These are phyloP conservation scores for Rhagonycha lutea DNA, from an alignment of 2,888 invertebrate species.

Conservation along the genomic window DNA sequence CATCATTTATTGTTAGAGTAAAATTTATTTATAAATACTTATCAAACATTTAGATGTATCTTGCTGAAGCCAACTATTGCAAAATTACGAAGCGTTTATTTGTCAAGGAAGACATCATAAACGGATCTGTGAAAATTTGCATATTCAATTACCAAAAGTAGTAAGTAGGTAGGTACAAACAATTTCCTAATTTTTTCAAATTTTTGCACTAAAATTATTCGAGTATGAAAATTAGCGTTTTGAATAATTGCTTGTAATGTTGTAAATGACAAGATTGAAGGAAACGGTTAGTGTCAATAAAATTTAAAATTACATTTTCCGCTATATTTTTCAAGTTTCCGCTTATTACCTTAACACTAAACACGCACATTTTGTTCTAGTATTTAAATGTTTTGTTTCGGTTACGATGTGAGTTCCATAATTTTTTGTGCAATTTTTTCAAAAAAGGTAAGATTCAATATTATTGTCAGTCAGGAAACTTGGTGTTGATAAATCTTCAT, in stretches of 20 bases:
- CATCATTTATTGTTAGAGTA: not conserved
- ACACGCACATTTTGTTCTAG: not conserved
- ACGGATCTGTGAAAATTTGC: not conserved
- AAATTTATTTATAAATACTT: not conserved
- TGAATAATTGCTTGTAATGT: conserved; percentile 1
- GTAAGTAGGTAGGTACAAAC: too few species aligned
- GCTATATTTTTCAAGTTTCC: not conserved
- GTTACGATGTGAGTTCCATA: not conserved
- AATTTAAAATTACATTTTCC: not conserved
- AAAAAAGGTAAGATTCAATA: not conserved
- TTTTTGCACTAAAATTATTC: not conserved
- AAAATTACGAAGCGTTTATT: not conserved
- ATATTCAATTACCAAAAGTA: not conserved
- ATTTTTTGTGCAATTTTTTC: not conserved
- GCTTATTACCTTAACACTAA: not conserved
- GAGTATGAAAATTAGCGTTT: not conserved
- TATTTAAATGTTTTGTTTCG: not conserved
- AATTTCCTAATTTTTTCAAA: not conserved
- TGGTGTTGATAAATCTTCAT: conserved; percentile 3
- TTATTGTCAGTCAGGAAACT: not conserved
- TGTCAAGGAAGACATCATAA: not conserved
- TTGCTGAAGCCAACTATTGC: not conserved
- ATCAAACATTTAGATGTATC: not conserved
- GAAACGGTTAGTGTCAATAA: conserved; percentile 4
- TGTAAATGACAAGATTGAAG: conserved; percentile 4